These are phyloP conservation scores for Scartelaos histophorus DNA, from an alignment of 2,113 vertebrate genomes.

Conservation along the genomic window DNA sequence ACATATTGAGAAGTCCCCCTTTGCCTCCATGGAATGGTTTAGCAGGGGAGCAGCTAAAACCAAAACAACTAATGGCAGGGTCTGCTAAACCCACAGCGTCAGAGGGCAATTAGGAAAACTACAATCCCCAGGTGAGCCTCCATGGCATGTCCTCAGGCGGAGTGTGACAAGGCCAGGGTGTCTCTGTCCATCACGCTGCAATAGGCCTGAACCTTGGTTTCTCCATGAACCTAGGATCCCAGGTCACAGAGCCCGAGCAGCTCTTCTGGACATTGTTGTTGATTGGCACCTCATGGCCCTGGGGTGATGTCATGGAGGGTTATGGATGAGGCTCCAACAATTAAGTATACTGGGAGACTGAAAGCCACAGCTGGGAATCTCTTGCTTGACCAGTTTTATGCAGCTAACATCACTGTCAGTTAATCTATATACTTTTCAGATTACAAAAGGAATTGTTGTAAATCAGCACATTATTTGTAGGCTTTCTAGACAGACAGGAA, in stretches of 20 bases:
- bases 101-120: constrained; percentile 70
- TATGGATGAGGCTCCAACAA: neutral
- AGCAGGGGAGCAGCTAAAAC: constrained; percentile 56
- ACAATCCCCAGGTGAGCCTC: constrained; percentile 70
- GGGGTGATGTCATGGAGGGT: constrained; percentile 58
- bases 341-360: neutral
- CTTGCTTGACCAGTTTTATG: neutral
- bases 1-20: constrained; percentile 57
- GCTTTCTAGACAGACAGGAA: constrained; percentile 13
- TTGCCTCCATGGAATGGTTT: constrained; percentile 41
- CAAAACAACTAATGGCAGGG: constrained; percentile 63
- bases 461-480: constrained; percentile 19
- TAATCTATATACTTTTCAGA: neutral
- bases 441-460: constrained; percentile 8
- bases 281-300: constrained; percentile 68
- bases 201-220: constrained; percentile 55
- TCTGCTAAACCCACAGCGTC: constrained; percentile 55
- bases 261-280: constrained; percentile 46
- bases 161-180: constrained; percentile 66
- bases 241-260: constrained; percentile 57
- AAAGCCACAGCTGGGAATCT: neutral
- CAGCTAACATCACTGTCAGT: neutral
- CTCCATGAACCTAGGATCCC: constrained; percentile 61
- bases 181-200: constrained; percentile 65
- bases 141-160: constrained; percentile 64